A percentile compares a stretch with the other conserved stretches of the same genome.
phyloP scores from a whole-genome alignment of 1,140 invertebrate genomes.

The Drosophila pectinifera region DNA sequence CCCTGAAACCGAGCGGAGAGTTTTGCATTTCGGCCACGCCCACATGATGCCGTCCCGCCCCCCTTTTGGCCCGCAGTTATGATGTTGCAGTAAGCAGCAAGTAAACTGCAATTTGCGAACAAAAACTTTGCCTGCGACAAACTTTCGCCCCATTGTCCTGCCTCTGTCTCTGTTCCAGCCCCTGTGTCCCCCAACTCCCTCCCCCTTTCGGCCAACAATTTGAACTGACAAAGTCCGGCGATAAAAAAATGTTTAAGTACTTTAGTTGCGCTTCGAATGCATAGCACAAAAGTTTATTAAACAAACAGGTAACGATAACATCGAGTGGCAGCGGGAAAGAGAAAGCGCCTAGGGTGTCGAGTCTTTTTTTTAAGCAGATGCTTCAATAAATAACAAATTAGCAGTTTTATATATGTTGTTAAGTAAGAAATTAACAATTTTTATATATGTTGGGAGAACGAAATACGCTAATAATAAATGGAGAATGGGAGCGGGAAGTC shows the following conservation, averaged over 20 bases:
- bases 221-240: slow-evolving; percentile 77
- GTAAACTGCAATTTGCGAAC: slow-evolving; percentile 71
- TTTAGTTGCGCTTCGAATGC: slow-evolving; percentile 64
- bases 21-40: slow-evolving; percentile 57
- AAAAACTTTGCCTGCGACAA: slow-evolving; percentile 49
- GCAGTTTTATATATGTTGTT: not conserved
- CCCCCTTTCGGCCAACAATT: slow-evolving; percentile 60
- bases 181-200: not conserved
- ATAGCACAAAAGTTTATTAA: slow-evolving; percentile 64
- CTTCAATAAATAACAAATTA: slow-evolving; percentile 41
- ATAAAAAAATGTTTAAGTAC: slow-evolving; percentile 77
- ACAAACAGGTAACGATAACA: slow-evolving; percentile 64
- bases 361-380: slow-evolving; percentile 17
- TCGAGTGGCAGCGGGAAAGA: not conserved
- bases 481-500: no score
- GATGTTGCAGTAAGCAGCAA: slow-evolving; percentile 69
- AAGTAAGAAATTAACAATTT: no score
- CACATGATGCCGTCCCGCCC: slow-evolving; percentile 22
- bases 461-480: not conserved
- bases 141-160: slow-evolving; percentile 36
- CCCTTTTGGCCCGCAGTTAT: slow-evolving; percentile 59
- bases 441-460: not conserved
- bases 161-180: not conserved
- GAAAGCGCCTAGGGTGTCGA: no score
- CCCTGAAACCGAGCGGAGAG: slow-evolving; percentile 21